Evolutionary conservation across 2,888 invertebrate species (phyloP), one percentile per base, ranked within the genome.

Genomic region (Drosophila monieri): DNA sequence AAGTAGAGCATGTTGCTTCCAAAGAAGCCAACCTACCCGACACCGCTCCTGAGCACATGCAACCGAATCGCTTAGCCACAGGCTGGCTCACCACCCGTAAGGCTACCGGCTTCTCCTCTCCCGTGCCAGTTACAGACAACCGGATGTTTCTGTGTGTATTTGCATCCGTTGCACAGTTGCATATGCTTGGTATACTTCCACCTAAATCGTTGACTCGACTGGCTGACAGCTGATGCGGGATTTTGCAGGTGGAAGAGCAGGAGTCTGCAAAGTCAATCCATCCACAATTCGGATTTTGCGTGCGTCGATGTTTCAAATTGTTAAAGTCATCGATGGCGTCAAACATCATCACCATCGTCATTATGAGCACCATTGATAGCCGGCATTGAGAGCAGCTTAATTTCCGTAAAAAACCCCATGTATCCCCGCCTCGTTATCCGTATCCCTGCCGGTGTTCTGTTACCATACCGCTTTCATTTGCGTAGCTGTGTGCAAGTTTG

Each of bases 361-460:
- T 35, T 5, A 32, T 27, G 27, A 27, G 27, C 27, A 27, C 2
- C 27, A 27, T 52, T 14, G 44, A n/a, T 30, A 27, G 21, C 48
- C 41, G 69, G 35, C 64, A 77, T 59, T 61, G 71, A 49, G 46
- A 51, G 56, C 48, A 62, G 64, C 64, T 80, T 74, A 69, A 80
- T 79, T 74, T 79, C 69, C 69, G 64, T 54, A 69, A 57, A 67
- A 47, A 56, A 35, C 57, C 21, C 49, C 53, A 39, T 57, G 44
- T 37, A 52, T 52, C 47, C 37, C 37, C 37, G 43, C 14, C 9
- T 21, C 15, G 25, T 43, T 49, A 46, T 52, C n/a, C 37, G 18
- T 32, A 44, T 21, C 37, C 55, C 21, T 58, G 14, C 10, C n/a
- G 23, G 3, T 41, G 18, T 41, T 41, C 9, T 6, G 23, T 27